Base-by-base conservation (phyloP, 2,113 vertebrate genomes). In the Eptatretus burgeri region DNA sequence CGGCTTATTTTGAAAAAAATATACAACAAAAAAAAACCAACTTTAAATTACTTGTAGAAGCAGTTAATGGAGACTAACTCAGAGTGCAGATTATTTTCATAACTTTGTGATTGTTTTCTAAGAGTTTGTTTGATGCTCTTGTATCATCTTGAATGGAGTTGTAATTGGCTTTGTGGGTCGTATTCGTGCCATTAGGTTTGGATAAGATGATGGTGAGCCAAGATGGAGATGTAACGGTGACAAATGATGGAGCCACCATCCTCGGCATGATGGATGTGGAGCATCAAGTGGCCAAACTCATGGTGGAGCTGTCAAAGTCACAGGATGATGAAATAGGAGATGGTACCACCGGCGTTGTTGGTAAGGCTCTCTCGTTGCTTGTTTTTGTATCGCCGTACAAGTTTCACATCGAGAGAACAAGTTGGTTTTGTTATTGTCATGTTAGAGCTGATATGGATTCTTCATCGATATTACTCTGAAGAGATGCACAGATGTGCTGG, bases 141-240 rank as follows among this genome's bases (percentile, higher is more conserved):
- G n/a, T 17, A 60, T 60, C 13, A n/a, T 10, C 56, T 17, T 60
- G n/a, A 60, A 60, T 13, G 56, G 56, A 17, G 9, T 10, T 60
- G n/a, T 60, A 10, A 60, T 19, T 12, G n/a, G 19, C n/a, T 19
- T 56, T 60, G 12, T 60, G 56, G 7, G 3, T 41, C 27, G 27
- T 41, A 41, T 41, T 41, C 7, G 27, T 41, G 27, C 7, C 27
- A 41, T 41, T 60, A 95, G 89, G 93, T 13, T 80, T 98, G 67
- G 89, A 98, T 72, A 98, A 98, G 73, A 98, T 98, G 88, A 98
- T 94, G 89, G 93, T 98, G 62, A 87, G 94, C 70, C 81, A 80
- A 67, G 93, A 98, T 67, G 93, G 93, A 1, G 88, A 98, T 16
- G 87, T 96, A 66, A 94, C 93, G 0, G 78, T 98, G 49, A 98